These are phyloP conservation scores for Channa argus DNA, from an alignment of 2,113 vertebrate genomes.

Conservation along the genomic window DNA sequence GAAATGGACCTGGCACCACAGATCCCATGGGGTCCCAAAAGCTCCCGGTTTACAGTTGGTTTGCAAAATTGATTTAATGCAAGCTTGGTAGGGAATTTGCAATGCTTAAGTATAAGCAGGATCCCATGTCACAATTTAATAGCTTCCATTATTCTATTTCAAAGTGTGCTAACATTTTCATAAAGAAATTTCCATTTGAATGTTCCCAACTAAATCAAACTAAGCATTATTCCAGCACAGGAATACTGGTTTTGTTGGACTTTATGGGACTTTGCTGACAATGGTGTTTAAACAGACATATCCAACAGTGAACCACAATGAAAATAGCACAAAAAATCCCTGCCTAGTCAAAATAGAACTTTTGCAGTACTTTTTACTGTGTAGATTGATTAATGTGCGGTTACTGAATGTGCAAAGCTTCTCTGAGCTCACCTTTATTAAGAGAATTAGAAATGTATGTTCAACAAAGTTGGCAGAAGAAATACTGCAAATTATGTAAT, in stretches of 20 bases:
- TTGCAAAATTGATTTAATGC: neutral
- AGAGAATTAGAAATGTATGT: neutral
- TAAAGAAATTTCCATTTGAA: neutral
- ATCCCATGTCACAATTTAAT: neutral
- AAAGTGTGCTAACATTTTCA: neutral
- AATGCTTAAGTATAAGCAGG: too few species aligned
- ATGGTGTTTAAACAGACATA: too few species aligned
- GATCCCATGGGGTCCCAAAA: neutral
- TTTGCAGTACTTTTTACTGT: neutral
- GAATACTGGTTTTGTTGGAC: neutral
- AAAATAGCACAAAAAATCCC: too few species aligned
- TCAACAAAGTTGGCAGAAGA: too few species aligned
- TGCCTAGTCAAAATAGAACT: too few species aligned
- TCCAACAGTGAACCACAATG: too few species aligned
- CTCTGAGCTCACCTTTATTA: neutral
- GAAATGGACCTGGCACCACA: neutral
- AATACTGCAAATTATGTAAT: too few species aligned
- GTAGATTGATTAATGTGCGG: neutral
- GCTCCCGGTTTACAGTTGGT: neutral
- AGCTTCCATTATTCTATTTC: neutral
- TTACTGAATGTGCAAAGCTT: neutral
- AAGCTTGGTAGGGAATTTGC: neutral
- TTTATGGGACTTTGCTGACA: neutral
- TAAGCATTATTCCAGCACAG: neutral
- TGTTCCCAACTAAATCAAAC: neutral